Evolutionary conservation across 2,888 invertebrate species (phyloP), one percentile per base, ranked within the genome.

Genomic region (Orthonevra nobilis): DNA sequence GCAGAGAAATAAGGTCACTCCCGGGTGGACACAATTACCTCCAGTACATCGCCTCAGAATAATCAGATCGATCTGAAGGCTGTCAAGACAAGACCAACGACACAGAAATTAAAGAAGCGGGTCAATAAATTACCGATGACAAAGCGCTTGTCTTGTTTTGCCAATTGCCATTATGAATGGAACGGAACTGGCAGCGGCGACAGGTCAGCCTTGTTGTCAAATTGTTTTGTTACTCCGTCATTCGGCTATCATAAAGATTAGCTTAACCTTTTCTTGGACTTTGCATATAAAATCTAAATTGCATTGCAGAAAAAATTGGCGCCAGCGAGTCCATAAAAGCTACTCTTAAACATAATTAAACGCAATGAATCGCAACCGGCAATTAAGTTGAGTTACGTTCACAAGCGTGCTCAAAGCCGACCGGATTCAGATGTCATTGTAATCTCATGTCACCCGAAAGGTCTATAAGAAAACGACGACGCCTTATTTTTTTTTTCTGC

Each of bases 301-400:
- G n/a, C n/a, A n/a, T n/a, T n/a, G n/a, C n/a, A 36, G 10, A 64
- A 50, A 30, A 40, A 38, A 12, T 15, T 20, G 64, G 64, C 64
- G 64, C 52, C 64, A 63, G 10, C 17, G 30, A 30, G 10, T 50
- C n/a, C 10, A 64, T 32, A 32, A 32, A 61, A 40, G 17, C 14
- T 28, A 9, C 20, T 40, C 32, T 32, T 5, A 15, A 30, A 23
- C 17, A 42, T 26, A 64, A 64, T 52, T 64, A 52, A 17, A 6
- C n/a, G 19, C 48, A 63, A 36, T 61, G 17, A 61, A 36, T 14
- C 1, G 34, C 2, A 14, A 5, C 6, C 3, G 1, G 1, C 40
- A n/a, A 17, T 17, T 3, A 19, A 15, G n/a, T n/a, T n/a, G n/a
- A n/a, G n/a, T n/a, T 19, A 19, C 10, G 4, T 3, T 38, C n/a